These are phyloP conservation scores for Sphaerophoria taeniata DNA, from an alignment of 2,888 invertebrate genomes.

Conservation along the genomic window DNA sequence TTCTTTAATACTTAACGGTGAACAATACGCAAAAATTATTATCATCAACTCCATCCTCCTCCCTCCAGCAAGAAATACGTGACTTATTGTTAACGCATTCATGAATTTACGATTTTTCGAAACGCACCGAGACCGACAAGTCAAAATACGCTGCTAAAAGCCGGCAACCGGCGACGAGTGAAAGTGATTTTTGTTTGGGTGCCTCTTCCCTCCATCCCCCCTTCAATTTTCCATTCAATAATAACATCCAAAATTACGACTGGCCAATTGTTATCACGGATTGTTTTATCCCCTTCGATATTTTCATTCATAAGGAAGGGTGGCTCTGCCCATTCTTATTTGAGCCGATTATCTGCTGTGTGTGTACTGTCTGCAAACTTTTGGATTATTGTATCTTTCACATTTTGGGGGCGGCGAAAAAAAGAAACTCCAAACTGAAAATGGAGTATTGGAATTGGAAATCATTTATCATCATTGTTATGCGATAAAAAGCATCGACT, in stretches of 20 bases:
- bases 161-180: constrained; percentile 22
- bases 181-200: constrained; percentile 58
- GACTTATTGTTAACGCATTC: constrained; percentile 64
- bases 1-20: constrained; percentile 26
- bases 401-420: not conserved
- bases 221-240: not conserved
- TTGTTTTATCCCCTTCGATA: constrained; percentile 65
- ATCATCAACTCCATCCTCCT: constrained; percentile 46
- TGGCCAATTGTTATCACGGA: constrained; percentile 71
- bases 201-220: no score
- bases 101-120: constrained; percentile 20
- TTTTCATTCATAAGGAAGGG: constrained; percentile 8
- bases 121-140: not conserved
- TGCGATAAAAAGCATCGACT: constrained; percentile 80
- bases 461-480: constrained; percentile 79
- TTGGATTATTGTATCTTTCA: constrained; percentile 63
- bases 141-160: not conserved
- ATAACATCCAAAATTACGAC: constrained; percentile 17
- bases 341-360: constrained; percentile 66
- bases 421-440: constrained; percentile 9
- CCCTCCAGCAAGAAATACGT: constrained; percentile 21
- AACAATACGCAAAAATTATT: constrained; percentile 69
- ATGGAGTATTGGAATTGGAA: constrained; percentile 57
- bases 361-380: constrained; percentile 68
- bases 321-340: constrained; percentile 1